Evolutionary conservation across 2,888 invertebrate species (phyloP), one percentile per base, ranked within the genome.

Genomic region (Heteropelma amictum): DNA sequence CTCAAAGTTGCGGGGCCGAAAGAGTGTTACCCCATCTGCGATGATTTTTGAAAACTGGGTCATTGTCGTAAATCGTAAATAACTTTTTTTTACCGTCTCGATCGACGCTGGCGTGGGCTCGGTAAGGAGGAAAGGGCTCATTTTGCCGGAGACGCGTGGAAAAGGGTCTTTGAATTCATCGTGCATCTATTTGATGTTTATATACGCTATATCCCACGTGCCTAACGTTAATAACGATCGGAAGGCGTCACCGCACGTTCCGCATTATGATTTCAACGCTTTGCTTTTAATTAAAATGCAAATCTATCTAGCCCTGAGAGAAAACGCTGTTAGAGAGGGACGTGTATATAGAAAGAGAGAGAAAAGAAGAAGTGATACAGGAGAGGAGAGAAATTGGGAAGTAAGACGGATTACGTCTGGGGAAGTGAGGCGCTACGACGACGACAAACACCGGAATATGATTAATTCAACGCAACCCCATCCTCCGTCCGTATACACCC

Each of bases 251-350:
- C 83, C 86, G 83, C 86, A 86, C 87, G 88, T 86, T 87, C 84
- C 86, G 91, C 91, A 92, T 92, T 92, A 92, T 92, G 91, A 92
- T 92, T 91, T 91, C 91, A 91, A 90, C 91, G 91, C 91, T 91
- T 89, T 90, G 90, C 90, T 90, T 90, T 90, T 91, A 91, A 91
- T 91, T 91, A 91, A 91, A 91, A 91, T 91, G 92, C 92, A 92
- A 92, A 92, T 92, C 91, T 90, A 87, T 87, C 85, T 84, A 79
- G 82, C 79, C 40, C 51, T 53, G 51, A 72, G 45, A 68, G 68
- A 67, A n/a, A 80, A 75, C 80, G 60, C 51, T 28, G 47, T 51
- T 60, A 72, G 56, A 61, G 67, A 65, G 72, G 33, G 64, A 54
- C 35, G 56, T 45, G 58, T 45, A 67, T 72, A 61, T 33, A 61